Evolutionary conservation across 2,888 invertebrate species (phyloP), one percentile per base, ranked within the genome.

Genomic region (Halocaridina rubra): DNA sequence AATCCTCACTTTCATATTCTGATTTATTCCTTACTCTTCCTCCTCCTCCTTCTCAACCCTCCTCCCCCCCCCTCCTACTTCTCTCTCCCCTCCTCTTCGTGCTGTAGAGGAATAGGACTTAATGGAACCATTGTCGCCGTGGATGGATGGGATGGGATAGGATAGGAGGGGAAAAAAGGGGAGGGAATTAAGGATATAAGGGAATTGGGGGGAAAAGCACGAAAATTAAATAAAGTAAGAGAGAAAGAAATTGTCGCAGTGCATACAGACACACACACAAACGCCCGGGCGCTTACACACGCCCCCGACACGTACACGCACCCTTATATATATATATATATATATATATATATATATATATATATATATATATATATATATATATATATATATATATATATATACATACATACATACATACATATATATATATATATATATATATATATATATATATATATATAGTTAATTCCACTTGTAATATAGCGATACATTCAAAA

Each of bases 301-400:
- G 13, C 8, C 19, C 53, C 19, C 53, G 2, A n/a, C 3, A 53
- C 3, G 19, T 53, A 53, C 16, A 53, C 16, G 19, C 16, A 22
- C 5, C 8, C 19, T 22, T 33, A 76, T n/a, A 32, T 57, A 59
- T 76, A 30, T 76, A 76, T 32, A 76, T 46, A 19, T 32, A 13
- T 53, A 53, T 76, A 76, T 53, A 53, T 76, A 76, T 76, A 53
- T 76, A 76, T 76, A 53, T 76, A 53, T 76, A 53, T 76, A 39
- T 53, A 76, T 76, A 72, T 72, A 74, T 74, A 74, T 74, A 33
- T 74, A 74, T 74, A 74, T 74, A 74, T 74, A 39, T 74, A 74
- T 74, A 39, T 39, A 39, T 74, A 39, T 74, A 19, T 74, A 39
- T 74, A 39, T 39, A 30, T 39, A 30, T 74, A 74, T 74, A 5